Percentiles rank a stretch among this genome's conserved stretches.
Evolutionary conservation across 2,797 vertebrate genomes (phyloP).

Genomic region (Threskiornis aethiopicus): DNA sequence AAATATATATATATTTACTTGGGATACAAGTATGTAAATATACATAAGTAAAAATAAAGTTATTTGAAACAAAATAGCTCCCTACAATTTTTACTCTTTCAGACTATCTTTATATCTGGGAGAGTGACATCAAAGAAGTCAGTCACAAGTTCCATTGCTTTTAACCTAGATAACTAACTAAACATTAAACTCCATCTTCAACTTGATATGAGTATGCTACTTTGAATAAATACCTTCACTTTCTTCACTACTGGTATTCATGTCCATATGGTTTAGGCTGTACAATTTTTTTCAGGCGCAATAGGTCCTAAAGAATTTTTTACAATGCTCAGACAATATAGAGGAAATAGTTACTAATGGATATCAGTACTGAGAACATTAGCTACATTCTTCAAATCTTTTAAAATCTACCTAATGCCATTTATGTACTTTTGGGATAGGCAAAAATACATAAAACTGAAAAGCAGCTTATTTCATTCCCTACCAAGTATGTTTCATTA

Average conservation of each 20-base stretch:
- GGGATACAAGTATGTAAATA: neutral
- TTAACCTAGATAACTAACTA: neutral
- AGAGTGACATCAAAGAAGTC: neutral
- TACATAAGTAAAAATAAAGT: neutral
- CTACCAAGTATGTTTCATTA: neutral
- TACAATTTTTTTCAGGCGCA: neutral
- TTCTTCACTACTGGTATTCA: neutral
- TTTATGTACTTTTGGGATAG: neutral
- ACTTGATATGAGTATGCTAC: neutral
- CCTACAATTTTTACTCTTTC: neutral
- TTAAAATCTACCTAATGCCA: neutral
- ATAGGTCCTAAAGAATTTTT: neutral
- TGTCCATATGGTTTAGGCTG: neutral
- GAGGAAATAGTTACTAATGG: neutral
- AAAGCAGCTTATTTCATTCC: neutral
- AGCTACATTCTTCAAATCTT: neutral
- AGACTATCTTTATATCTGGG: neutral
- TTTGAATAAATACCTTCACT: neutral
- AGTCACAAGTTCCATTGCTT: neutral
- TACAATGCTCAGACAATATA: neutral
- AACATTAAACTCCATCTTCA: neutral
- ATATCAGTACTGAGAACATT: neutral
- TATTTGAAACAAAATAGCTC: neutral
- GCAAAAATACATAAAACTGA: neutral
- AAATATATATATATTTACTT: neutral